phyloP scores from a whole-genome alignment of 2,888 invertebrate species.

The Pardosa pseudoannulata region DNA sequence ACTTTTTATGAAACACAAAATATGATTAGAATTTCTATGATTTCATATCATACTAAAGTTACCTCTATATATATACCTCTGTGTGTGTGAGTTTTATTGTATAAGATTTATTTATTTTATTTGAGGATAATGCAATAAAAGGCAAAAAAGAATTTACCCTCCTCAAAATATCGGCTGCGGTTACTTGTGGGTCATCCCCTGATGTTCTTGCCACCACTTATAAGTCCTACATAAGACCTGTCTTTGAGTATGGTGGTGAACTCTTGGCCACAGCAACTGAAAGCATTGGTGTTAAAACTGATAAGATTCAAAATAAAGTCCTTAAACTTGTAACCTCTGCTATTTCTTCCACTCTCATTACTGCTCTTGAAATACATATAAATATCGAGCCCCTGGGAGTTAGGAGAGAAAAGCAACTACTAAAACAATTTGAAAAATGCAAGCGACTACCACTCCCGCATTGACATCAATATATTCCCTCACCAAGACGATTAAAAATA shows the following conservation, averaged over 20 bases:
- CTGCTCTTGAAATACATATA: background rate
- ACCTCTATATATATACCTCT: no score
- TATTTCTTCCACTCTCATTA: background rate
- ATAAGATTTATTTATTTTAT: no score
- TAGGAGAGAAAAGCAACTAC: background rate
- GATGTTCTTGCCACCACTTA: background rate
- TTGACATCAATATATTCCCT: background rate
- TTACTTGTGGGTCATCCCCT: no score
- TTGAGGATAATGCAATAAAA: no score
- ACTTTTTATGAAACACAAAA: no score
- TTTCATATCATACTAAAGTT: no score
- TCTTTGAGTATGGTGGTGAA: background rate
- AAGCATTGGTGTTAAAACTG: background rate
- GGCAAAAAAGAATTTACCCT: no score
- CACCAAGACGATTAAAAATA: background rate
- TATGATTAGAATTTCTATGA: no score
- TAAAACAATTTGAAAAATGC: background rate
- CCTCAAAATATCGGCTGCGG: no score
- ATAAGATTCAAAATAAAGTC: background rate
- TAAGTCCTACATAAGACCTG: conserved; percentile 4
- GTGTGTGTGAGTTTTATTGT: no score
- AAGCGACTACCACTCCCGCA: background rate
- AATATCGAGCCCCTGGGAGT: background rate
- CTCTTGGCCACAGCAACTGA: background rate
- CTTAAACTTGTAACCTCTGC: background rate